Base-by-base conservation (phyloP, 2,113 vertebrate species). In the Gambusia affinis region DNA sequence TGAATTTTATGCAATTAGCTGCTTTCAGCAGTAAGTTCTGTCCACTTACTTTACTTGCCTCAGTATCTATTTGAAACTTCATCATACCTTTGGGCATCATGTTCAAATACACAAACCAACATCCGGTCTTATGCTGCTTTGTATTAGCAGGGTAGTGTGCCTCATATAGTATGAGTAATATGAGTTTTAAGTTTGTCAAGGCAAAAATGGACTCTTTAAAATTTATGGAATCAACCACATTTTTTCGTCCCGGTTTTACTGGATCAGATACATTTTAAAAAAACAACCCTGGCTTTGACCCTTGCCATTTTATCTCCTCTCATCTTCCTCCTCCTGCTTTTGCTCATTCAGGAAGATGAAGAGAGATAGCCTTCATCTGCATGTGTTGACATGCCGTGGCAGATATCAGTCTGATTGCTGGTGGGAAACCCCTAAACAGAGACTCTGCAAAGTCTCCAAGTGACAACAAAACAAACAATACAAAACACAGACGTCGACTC, bases 301-400 rank as follows among this genome's bases (percentile, higher is more conserved):
- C 61, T 65, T 69, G 76, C 79, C 71, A 63, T 35, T 62, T 73
- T 75, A 89, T 91, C 80, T 85, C 67, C 65, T 76, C 73, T 67
- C 51, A 80, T 85, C 87, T 83, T 68, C 47, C 74, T 67, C 73
- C 71, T 87, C 73, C 76, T 84, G 82, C 80, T 77, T 85, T 82
- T 78, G 69, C 73, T 82, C 82, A 78, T 80, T 84, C 39, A 69
- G 81, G 60, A 74, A 74, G 77, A 88, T 86, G 84, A 85, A 85
- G 80, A 87, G 78, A 70, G 78, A 80, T 71, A 70, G 61, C 67
- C 47, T 27, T 86, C 78, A 19, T 24, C 31, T 65, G 73, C 88
- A 28, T 85, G 89, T 73, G 66, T 76, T 76, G 77, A 89, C 85
- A 71, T 5, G 81, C 86, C 60, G 72, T 29, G 30, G 51, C 68